Evolutionary conservation across 2,888 invertebrate genomes (phyloP).

Genomic region (Neria commutata): DNA sequence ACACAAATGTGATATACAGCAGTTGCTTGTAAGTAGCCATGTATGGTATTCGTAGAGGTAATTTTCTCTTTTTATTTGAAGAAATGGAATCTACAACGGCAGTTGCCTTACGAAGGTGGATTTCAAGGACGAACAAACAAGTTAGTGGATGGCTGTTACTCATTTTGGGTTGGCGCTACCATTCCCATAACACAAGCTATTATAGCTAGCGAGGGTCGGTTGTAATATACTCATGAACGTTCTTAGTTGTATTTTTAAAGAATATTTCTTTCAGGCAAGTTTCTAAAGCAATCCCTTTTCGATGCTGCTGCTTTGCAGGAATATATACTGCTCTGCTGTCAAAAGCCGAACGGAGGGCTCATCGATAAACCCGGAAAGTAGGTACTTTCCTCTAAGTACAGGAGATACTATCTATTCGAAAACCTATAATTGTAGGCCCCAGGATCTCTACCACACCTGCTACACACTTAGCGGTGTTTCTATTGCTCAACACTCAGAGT

Average conservation of each 20-base stretch:
- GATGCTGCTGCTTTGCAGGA: conserved; percentile 90
- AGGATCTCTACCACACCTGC: conserved; percentile 97
- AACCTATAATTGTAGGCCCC: conserved; percentile 66
- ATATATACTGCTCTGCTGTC: conserved; percentile 93
- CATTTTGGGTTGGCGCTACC: conserved; percentile 97
- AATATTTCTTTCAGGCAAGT: conserved; percentile 30
- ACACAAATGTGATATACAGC: conserved; percentile 57
- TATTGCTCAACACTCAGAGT: conserved; percentile 79
- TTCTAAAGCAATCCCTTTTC: conserved; percentile 66
- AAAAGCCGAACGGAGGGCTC: conserved; percentile 84
- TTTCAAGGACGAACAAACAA: conserved; percentile 98
- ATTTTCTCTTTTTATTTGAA: conserved; percentile 45
- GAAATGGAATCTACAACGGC: conserved; percentile 88
- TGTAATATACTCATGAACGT: neutral
- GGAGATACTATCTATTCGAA: neutral
- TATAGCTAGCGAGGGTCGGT: conserved; percentile 64
- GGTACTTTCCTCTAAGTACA: conserved; percentile 52
- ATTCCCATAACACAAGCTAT: conserved; percentile 86
- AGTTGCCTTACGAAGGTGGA: conserved; percentile 95
- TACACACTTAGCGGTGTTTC: conserved; percentile 94
- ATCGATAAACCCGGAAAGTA: conserved; percentile 96
- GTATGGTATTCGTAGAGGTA: too few species aligned
- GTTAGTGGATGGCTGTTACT: conserved; percentile 97
- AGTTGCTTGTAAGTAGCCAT: conserved; percentile 68
- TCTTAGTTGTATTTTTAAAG: neutral